Percentiles rank a stretch among this genome's conserved stretches.
Conservation (phyloP, 2,888 invertebrate species). For the Archips xylosteana region DNA sequence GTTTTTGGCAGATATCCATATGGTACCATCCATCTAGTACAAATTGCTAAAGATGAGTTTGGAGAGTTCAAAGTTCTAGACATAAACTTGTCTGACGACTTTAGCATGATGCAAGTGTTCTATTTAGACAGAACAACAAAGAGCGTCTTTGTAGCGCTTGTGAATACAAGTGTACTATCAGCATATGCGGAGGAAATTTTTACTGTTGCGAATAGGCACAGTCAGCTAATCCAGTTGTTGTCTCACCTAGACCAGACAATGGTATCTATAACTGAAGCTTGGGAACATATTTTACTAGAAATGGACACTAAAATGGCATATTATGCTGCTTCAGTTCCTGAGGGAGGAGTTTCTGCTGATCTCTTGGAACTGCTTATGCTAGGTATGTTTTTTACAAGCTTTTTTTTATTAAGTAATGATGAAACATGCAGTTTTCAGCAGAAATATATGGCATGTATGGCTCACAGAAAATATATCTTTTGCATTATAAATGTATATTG, state of each 20-base stretch:
- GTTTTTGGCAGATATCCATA: constrained; percentile 95
- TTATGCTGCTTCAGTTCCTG: constrained; percentile 92
- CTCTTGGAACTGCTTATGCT: constrained; percentile 96
- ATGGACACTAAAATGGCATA: constrained; percentile 97
- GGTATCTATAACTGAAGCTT: constrained; percentile 94
- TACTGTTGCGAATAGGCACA: constrained; percentile 90
- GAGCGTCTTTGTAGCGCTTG: constrained; percentile 75
- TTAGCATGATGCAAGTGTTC: constrained; percentile 88
- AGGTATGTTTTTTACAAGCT: constrained; percentile 73
- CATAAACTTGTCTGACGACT: constrained; percentile 89
- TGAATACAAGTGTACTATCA: constrained; percentile 87
- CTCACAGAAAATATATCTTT: too few relatives aligned
- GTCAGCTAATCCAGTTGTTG: constrained; percentile 89
- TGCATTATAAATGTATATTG: too few relatives aligned
- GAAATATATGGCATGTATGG: too few relatives aligned
- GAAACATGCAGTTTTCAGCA: too few relatives aligned
- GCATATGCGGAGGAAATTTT: constrained; percentile 89
- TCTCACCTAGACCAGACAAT: constrained; percentile 91
- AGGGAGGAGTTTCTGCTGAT: constrained; percentile 95
- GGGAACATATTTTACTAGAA: constrained; percentile 97
- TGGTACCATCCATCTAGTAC: constrained; percentile 87
- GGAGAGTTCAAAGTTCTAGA: constrained; percentile 87
- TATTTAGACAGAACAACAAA: constrained; percentile 82
- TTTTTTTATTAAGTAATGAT: too few relatives aligned
- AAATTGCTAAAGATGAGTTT: constrained; percentile 84